Evolutionary conservation across 2,797 vertebrate genomes (phyloP).

Genomic region (Sebastes diploproa): DNA sequence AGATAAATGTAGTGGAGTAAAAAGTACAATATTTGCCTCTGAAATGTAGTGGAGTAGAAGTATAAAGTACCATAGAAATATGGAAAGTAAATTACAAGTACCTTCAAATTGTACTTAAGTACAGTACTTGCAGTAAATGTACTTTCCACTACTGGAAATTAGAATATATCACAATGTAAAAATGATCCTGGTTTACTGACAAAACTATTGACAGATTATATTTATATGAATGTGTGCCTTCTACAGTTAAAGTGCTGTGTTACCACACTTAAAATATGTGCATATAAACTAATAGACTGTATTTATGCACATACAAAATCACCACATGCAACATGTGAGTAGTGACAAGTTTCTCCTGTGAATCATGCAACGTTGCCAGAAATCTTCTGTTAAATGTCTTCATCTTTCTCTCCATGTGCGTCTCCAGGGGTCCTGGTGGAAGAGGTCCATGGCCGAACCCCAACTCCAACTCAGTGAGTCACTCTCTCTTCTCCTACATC

Average conservation of each 20-base stretch:
- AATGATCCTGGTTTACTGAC: background rate
- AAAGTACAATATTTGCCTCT: too few species aligned
- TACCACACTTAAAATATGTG: background rate
- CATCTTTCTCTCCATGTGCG: background rate
- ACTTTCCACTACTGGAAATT: background rate
- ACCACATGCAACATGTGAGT: background rate
- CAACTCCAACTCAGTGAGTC: constrained; percentile 88
- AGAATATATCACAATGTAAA: background rate
- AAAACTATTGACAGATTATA: background rate
- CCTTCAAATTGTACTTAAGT: background rate
- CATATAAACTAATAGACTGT: background rate
- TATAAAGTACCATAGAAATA: background rate
- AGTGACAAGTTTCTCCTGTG: background rate
- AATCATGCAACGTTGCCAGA: background rate
- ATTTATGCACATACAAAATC: background rate
- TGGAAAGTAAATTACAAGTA: background rate
- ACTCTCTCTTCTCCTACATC: background rate
- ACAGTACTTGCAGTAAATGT: background rate
- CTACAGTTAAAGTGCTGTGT: background rate
- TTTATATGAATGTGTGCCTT: background rate
- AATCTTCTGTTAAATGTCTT: background rate
- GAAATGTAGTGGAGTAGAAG: background rate
- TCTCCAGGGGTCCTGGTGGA: constrained; percentile 85
- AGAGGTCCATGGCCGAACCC: constrained; percentile 90
- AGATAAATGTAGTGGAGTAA: too few species aligned